A percentile compares a stretch with the other conserved stretches of the same genome.
Conservation (phyloP, 2,113 vertebrate genomes). For the Anguilla japonica region DNA sequence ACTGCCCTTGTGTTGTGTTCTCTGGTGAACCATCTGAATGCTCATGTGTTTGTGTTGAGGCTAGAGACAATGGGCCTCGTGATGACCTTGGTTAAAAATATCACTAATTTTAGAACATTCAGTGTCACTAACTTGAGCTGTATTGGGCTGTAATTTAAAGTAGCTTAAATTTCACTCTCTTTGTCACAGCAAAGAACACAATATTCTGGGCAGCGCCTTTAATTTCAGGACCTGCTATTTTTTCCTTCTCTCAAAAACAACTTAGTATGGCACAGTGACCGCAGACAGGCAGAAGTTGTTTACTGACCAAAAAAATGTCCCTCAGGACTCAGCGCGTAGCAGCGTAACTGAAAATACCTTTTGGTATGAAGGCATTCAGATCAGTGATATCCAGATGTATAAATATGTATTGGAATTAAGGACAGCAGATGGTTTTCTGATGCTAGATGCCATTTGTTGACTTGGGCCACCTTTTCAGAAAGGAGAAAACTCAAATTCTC, state of each 20-base stretch:
- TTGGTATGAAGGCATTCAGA: not conserved
- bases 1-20: not conserved
- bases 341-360: not conserved
- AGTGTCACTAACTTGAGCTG: not conserved
- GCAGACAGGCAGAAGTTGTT: not conserved
- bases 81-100: not conserved
- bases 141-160: not conserved
- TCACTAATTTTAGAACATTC: not conserved
- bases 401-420: not conserved
- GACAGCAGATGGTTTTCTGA: not conserved
- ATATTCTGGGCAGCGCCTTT: not conserved
- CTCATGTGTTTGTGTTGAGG: not conserved
- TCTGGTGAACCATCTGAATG: slow-evolving; percentile 7
- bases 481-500: not conserved
- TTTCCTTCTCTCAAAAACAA: not conserved
- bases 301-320: not conserved
- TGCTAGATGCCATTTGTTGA: not conserved
- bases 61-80: not conserved
- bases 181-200: not conserved
- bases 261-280: not conserved
- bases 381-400: slow-evolving; percentile 7
- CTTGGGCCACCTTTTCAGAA: not conserved
- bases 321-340: not conserved
- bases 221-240: not conserved
- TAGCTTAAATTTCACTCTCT: not conserved